Evolutionary conservation across 1,140 invertebrate genomes (phyloP), one percentile per base, ranked within the genome.

Genomic region (Drosophila lacteicornis): DNA sequence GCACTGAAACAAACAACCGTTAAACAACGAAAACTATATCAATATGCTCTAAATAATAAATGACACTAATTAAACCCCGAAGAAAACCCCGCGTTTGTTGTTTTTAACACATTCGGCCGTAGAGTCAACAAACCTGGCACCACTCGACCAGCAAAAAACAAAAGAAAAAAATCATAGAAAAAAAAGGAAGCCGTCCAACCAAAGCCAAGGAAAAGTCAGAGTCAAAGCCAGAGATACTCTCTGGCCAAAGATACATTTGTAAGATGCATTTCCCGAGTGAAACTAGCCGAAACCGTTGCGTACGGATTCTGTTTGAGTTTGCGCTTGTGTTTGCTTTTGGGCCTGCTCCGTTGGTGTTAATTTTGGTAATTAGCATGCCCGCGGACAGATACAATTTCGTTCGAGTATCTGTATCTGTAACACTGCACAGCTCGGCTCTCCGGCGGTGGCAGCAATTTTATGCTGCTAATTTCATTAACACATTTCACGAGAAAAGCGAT

Each of bases 401-500:
- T 49, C 38, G 63, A 40, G 51, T 80, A 80, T 75, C 63, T 79
- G 82, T 86, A 86, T 81, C 81, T 87, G 84, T 80, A 87, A 85
- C 85, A 77, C 66, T 84, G 80, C 78, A 79, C 43, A 73, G 46
- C 46, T 12, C 50, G 17, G 43, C 17, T 11, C 38, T 15, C 4
- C 43, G 36, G 60, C 47, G 40, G 36, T 59, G 77, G 67, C 63
- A 81, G 63, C 78, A 75, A 87, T 91, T 83, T 85, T 91, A 91
- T 91, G 91, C 82, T 92, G 91, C 91, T 92, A 92, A 92, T 92
- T 92, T 92, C 91, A 92, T 92, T 92, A 92, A 92, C 91, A 92
- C 91, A 84, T 87, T 79, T 75, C 71, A 74, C 75, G 75, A 77
- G 63, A 75, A 77, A 68, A 60, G 49, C 75, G 75, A 69, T 59